A percentile compares a stretch with the other conserved stretches of the same genome.
Conservation (phyloP, 2,797 vertebrate genomes). For the Onychomys torridus region DNA sequence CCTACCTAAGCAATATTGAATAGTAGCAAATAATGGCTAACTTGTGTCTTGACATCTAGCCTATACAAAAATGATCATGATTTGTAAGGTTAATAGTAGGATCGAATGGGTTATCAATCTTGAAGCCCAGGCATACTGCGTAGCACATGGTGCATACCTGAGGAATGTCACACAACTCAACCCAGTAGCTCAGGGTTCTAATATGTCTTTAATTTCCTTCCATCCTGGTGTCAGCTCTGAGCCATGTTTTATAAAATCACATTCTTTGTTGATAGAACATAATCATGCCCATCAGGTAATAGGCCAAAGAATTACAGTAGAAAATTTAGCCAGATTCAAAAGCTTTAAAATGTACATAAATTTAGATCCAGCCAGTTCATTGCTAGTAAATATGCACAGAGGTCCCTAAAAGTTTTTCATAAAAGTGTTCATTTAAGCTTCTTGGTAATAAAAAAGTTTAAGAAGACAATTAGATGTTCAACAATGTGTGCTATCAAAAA, state of each 20-base stretch:
- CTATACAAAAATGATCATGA: not conserved
- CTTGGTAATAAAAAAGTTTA: conserved; percentile 39
- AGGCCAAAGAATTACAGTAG: not conserved
- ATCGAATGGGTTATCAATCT: not conserved
- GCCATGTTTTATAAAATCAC: not conserved
- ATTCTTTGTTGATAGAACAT: not conserved
- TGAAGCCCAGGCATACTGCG: not conserved
- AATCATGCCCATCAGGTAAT: not conserved
- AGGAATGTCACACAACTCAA: not conserved
- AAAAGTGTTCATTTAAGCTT: not conserved
- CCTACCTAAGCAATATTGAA: not conserved
- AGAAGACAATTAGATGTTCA: not conserved
- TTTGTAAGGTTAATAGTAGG: not conserved
- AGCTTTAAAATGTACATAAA: not conserved
- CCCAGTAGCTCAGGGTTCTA: not conserved
- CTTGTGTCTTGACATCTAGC: not conserved
- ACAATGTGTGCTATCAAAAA: not conserved
- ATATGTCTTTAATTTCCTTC: not conserved
- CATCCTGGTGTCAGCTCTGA: not conserved
- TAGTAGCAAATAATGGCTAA: not conserved
- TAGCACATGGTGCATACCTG: not conserved
- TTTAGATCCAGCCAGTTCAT: conserved; percentile 19
- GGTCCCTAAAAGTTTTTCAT: not conserved
- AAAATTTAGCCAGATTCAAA: conserved; percentile 13
- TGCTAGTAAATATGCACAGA: not conserved